These are phyloP conservation scores for Dipus sagitta DNA, from an alignment of 2,797 vertebrate species.

Conservation along the genomic window DNA sequence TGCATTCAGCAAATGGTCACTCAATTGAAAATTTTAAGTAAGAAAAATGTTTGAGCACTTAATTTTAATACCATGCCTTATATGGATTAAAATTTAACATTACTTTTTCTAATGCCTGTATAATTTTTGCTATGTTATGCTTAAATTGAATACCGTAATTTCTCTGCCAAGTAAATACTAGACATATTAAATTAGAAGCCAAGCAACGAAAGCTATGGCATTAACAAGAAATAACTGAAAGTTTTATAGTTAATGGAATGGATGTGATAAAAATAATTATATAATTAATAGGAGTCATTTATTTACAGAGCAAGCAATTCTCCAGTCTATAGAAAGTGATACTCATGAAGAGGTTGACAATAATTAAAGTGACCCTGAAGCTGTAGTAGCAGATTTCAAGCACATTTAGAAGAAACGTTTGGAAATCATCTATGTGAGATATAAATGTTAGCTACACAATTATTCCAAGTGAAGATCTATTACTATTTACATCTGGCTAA, in stretches of 20 bases:
- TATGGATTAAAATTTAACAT: background rate
- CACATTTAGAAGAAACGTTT: background rate
- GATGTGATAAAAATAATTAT: background rate
- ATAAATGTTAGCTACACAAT: background rate
- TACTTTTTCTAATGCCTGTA: background rate
- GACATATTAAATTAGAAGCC: conserved; percentile 1
- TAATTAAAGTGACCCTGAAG: background rate
- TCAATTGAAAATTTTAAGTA: background rate
- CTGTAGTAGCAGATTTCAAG: conserved; percentile 37
- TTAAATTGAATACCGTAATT: background rate
- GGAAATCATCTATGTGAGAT: background rate
- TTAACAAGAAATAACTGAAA: background rate
- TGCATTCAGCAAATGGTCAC: background rate
- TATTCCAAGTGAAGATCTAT: background rate
- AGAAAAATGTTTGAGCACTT: background rate
- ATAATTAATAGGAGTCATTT: background rate
- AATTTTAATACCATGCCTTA: background rate
- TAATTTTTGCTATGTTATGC: background rate
- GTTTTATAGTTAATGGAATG: too few relatives aligned
- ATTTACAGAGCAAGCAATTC: background rate
- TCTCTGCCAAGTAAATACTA: background rate
- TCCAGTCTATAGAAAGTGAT: background rate
- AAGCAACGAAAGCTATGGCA: background rate
- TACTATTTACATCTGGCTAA: background rate
- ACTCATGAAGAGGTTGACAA: background rate